Evolutionary conservation across 2,888 invertebrate genomes (phyloP).

Genomic region (Megalurothrips usitatus): DNA sequence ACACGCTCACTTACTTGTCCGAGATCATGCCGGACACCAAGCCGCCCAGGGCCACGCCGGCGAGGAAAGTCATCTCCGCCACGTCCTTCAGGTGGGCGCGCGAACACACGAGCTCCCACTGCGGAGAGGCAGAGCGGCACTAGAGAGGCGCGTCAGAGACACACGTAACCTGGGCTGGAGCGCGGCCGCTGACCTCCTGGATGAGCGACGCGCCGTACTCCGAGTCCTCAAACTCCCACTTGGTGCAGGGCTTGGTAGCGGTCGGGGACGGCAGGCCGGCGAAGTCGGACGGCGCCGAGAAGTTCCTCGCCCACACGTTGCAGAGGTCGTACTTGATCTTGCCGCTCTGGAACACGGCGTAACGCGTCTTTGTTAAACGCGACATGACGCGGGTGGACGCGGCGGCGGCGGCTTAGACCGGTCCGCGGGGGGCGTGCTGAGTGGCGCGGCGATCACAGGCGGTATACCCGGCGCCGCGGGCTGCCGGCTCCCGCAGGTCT

Average conservation of each 20-base stretch:
- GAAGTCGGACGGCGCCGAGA: conserved; percentile 38
- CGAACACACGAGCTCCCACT: conserved; percentile 73
- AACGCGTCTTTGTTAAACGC: neutral
- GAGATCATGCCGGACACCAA: conserved; percentile 74
- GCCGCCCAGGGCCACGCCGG: conserved; percentile 72
- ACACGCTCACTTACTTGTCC: conserved; percentile 56
- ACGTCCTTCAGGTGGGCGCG: conserved; percentile 62
- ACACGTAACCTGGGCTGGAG: no score
- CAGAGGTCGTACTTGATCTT: conserved; percentile 51
- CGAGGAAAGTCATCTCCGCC: conserved; percentile 71
- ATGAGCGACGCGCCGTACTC: conserved; percentile 63
- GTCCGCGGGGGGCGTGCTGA: no score
- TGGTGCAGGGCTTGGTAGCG: conserved; percentile 51
- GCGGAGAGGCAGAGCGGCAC: no score
- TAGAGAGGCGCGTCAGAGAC: no score
- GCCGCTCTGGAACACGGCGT: conserved; percentile 45
- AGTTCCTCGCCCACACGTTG: conserved; percentile 51
- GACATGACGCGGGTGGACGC: no score
- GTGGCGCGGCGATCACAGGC: neutral
- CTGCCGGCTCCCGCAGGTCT: no score
- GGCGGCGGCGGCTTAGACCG: no score
- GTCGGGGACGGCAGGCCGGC: conserved; percentile 40
- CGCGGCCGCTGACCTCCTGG: conserved; percentile 51
- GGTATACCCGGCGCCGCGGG: no score
- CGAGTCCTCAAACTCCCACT: conserved; percentile 58